Percentiles rank a stretch among this genome's conserved stretches.
Conservation (phyloP, 2,797 vertebrate species). For the Artibeus jamaicensis region DNA sequence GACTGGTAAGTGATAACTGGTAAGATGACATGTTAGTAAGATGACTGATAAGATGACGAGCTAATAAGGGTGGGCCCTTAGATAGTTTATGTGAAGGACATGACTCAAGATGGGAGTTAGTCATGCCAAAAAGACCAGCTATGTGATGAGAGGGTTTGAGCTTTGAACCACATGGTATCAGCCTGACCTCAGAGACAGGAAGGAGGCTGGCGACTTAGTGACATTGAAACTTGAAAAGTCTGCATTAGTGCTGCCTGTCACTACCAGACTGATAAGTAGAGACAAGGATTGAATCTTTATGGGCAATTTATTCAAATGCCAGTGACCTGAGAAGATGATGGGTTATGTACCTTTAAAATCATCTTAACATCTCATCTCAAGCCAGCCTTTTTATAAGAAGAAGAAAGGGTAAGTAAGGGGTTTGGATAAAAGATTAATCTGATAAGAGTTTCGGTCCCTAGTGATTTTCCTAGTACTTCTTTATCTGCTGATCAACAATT, state of each 20-base stretch:
- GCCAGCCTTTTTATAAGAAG: not conserved
- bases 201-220: not conserved
- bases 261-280: not conserved
- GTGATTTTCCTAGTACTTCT: not conserved
- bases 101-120: not conserved
- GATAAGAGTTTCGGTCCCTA: not conserved
- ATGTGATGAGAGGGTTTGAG: not conserved
- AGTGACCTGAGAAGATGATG: not conserved
- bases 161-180: not conserved
- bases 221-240: not conserved
- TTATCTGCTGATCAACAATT: not conserved
- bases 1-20: not conserved
- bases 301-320: not conserved
- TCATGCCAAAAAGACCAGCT: not conserved
- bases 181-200: not conserved
- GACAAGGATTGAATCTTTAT: not conserved
- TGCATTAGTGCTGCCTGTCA: not conserved
- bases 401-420: not conserved
- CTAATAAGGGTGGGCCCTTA: not conserved
- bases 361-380: not conserved
- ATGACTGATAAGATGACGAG: not conserved
- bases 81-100: not conserved
- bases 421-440: not conserved
- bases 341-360: not conserved
- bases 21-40: not conserved